Conservation (phyloP, 2,797 vertebrate genomes). For the Babyrousa celebensis region DNA sequence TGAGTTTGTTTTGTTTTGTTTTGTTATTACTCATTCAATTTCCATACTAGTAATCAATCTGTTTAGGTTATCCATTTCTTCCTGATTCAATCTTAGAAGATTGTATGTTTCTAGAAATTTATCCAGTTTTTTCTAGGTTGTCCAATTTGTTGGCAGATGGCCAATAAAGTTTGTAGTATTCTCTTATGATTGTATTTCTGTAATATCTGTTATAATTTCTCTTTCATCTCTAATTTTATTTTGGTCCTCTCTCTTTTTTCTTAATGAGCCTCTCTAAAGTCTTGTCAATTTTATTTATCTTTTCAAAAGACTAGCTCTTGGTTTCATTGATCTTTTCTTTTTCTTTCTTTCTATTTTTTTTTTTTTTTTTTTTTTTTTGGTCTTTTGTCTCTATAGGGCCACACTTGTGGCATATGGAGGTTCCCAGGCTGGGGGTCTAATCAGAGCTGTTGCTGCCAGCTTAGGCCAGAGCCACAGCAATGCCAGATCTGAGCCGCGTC, state of each 20-base stretch:
- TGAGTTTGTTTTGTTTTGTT: background rate
- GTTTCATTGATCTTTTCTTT: background rate
- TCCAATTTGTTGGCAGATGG: background rate
- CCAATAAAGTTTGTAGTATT: background rate
- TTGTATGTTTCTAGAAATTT: background rate
- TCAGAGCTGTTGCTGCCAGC: too few relatives aligned
- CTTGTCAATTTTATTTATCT: background rate
- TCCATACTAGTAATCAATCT: background rate
- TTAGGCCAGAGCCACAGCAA: too few relatives aligned
- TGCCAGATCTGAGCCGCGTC: too few relatives aligned
- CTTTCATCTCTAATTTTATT: background rate
- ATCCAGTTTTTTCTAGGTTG: background rate
- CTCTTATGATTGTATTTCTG: background rate
- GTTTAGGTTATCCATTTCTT: background rate
- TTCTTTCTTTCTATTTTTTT: too few relatives aligned
- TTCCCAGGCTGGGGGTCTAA: too few relatives aligned
- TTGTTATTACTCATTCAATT: background rate
- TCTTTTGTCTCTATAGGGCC: too few relatives aligned
- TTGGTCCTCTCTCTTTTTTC: background rate
- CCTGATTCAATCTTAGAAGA: background rate
- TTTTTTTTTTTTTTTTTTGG: background rate
- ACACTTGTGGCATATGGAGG: too few relatives aligned
- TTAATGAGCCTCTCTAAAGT: background rate
- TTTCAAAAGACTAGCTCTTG: background rate
- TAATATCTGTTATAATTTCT: background rate